Percentiles rank a stretch among this genome's conserved stretches.
phyloP scores from a whole-genome alignment of 2,113 vertebrate species.

The Columba janthina region DNA sequence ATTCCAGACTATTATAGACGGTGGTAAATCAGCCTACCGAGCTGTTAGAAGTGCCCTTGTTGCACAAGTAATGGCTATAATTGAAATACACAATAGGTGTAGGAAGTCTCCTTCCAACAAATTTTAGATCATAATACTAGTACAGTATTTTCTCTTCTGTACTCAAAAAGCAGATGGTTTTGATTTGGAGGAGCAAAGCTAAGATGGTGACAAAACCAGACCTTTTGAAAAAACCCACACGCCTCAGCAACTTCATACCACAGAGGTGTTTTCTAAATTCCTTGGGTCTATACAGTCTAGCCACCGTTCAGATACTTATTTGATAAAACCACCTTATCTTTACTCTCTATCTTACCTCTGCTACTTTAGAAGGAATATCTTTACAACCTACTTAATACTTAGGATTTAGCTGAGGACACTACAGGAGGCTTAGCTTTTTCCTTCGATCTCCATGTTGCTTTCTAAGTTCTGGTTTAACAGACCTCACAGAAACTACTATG shows the following conservation, averaged over 20 bases:
- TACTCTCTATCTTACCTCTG: background rate
- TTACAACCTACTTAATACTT: background rate
- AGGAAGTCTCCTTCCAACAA: background rate
- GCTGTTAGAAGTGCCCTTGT: background rate
- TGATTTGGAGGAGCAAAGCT: background rate
- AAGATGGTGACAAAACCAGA: background rate
- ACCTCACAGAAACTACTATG: background rate
- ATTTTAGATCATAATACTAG: background rate
- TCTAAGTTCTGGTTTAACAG: background rate
- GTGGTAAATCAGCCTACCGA: rapidly evolving
- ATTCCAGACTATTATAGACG: background rate
- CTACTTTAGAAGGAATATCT: background rate
- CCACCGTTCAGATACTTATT: background rate
- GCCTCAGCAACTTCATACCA: background rate
- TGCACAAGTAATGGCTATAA: background rate
- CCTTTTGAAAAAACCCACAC: background rate
- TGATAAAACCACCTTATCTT: background rate
- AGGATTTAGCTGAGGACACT: background rate
- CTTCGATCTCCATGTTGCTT: background rate
- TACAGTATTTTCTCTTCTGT: background rate
- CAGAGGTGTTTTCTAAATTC: background rate
- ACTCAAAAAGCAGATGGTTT: background rate
- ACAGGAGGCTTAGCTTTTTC: background rate
- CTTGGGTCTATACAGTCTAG: background rate
- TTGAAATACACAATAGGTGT: background rate